These are phyloP conservation scores for Macrophya annulata DNA, from an alignment of 2,888 invertebrate genomes.

Conservation along the genomic window DNA sequence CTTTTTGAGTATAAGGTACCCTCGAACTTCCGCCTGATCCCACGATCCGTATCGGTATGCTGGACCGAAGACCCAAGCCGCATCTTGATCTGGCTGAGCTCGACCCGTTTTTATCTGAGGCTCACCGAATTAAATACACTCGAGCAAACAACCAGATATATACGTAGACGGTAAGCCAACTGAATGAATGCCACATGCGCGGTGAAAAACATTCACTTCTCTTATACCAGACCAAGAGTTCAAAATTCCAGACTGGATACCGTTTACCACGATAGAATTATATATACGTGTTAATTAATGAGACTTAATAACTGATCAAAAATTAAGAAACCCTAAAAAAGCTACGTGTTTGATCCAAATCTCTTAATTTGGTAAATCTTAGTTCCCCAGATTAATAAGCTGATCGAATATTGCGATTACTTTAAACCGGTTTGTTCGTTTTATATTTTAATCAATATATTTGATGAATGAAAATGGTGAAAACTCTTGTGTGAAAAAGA, in stretches of 20 bases:
- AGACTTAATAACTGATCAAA: not conserved
- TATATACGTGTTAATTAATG: conserved; percentile 32
- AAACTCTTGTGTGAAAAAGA: not conserved
- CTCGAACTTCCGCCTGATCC: conserved; percentile 47
- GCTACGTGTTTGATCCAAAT: not conserved
- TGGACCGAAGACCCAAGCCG: conserved; percentile 35
- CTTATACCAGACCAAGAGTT: conserved; percentile 8
- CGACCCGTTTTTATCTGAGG: conserved; percentile 47
- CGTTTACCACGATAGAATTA: conserved; percentile 18
- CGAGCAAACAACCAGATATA: conserved; percentile 45
- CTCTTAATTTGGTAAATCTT: not conserved
- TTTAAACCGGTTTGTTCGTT: no score
- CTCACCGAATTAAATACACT: conserved; percentile 53
- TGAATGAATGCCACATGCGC: conserved; percentile 54
- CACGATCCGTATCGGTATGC: conserved; percentile 46
- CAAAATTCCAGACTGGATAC: conserved; percentile 38
- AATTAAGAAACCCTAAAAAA: not conserved
- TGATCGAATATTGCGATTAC: no score
- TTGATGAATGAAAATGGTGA: not conserved
- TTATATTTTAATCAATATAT: no score
- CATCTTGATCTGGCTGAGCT: conserved; percentile 49
- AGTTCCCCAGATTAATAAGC: not conserved
- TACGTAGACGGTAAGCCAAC: conserved; percentile 36
- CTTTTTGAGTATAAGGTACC: not conserved
- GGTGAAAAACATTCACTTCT: conserved; percentile 44